Base-by-base conservation (phyloP, 2,797 vertebrate genomes). In the Peromyscus attwateri region DNA sequence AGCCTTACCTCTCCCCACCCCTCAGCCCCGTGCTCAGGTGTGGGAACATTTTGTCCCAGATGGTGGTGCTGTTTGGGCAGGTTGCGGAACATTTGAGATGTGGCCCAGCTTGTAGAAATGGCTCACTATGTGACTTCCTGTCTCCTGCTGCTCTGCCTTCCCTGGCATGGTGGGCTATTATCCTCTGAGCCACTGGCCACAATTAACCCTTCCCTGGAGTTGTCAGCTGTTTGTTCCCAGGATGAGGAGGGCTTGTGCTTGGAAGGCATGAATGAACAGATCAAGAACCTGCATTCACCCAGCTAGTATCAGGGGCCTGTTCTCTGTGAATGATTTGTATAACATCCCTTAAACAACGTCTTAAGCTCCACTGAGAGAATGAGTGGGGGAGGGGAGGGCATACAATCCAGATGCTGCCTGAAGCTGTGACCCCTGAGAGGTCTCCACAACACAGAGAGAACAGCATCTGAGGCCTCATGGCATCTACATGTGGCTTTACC, bases 301-400 rank as follows among this genome's bases (percentile, higher is more conserved):
- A 46, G 68, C 46, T n/a, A 49, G n/a, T 25, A 40, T 43, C 87
- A 81, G 91, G 71, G 57, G 66, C 46, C 14, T 1, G 0, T 71
- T 83, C 83, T 79, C 77, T 94, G 85, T 0, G 0, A 37, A 68
- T 40, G 73, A 71, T 64, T 60, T 87, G 73, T 79, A 29, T 77
- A 23, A 77, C 49, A 62, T 87, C 31, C 89, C n/a, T 70, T 19
- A 82, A 71, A 37, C 43, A 62, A 81, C 31, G 34, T 62, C 89
- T 90, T 88, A 90, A 75, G 85, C 76, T 27, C 21, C 87, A 92
- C 84, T 95, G 17, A 37, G 82, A 89, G 40, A 94, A 87, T 91
- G 49, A 52, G 89, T n/a, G 14, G 73, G 52, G 55, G 55, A 1
- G 40, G 2, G 25, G 25, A n/a, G 31, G 55, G 83, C 70, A 80